phyloP scores from a whole-genome alignment of 1,140 invertebrate species.

The Ctenoplectra terminalis region DNA sequence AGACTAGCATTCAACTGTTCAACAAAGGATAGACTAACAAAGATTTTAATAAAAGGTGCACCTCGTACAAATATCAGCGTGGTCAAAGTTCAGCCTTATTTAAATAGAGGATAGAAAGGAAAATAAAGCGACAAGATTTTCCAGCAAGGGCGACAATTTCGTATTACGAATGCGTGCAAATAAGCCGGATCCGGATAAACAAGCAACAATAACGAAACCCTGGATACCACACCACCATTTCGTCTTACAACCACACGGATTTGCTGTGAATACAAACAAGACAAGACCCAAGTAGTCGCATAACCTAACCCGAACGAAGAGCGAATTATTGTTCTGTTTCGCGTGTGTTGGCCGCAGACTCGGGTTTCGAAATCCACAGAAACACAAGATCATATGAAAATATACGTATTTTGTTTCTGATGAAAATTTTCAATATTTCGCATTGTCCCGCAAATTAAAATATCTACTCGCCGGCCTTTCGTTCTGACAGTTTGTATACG shows the following conservation, averaged over 20 bases:
- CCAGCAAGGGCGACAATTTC: not conserved
- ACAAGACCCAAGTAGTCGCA: not conserved
- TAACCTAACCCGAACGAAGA: not conserved
- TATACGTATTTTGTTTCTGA: too few species aligned
- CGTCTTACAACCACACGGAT: not conserved
- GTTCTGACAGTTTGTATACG: not conserved
- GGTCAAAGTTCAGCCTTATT: constrained; percentile 14
- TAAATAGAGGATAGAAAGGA: not conserved
- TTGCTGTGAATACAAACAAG: constrained; percentile 21
- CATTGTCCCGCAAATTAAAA: not conserved
- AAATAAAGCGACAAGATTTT: not conserved
- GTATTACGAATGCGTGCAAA: not conserved
- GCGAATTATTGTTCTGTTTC: not conserved
- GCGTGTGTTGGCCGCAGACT: not conserved
- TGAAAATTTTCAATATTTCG: constrained; percentile 4
- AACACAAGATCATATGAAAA: not conserved
- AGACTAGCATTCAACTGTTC: not conserved
- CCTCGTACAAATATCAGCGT: not conserved
- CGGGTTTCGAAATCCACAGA: not conserved
- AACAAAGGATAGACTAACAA: not conserved
- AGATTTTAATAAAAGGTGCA: constrained; percentile 14
- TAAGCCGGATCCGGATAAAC: constrained; percentile 1
- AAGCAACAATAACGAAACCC: constrained; percentile 14
- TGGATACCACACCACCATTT: not conserved
- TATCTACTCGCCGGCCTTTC: not conserved